phyloP scores from a whole-genome alignment of 2,888 invertebrate species.

The Macaria notata region DNA sequence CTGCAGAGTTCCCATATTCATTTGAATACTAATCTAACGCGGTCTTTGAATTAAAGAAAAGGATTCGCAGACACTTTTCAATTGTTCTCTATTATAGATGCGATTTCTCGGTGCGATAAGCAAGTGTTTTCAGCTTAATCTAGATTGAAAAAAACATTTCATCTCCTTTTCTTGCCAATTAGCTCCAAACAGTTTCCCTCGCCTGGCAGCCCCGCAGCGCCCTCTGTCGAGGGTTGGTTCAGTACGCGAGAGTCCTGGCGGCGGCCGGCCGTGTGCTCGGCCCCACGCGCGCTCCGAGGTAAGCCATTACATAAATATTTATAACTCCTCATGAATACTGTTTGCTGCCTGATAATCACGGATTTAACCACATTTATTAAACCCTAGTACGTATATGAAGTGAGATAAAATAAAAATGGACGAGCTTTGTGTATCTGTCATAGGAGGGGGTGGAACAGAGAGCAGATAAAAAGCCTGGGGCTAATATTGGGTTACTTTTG shows the following conservation, averaged over 20 bases:
- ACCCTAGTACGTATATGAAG: too few species aligned
- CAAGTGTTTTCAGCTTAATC: too few species aligned
- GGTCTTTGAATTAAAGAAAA: too few species aligned
- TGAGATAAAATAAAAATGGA: constrained; percentile 18
- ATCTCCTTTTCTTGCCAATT: too few species aligned
- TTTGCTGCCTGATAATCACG: constrained; percentile 12
- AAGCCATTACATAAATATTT: constrained; percentile 32
- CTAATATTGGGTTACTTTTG: neutral
- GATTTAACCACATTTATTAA: too few species aligned
- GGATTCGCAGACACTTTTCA: too few species aligned
- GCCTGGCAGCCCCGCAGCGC: constrained; percentile 33
- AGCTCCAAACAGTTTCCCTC: too few species aligned
- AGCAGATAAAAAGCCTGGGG: neutral
- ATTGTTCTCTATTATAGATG: too few species aligned
- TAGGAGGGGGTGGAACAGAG: constrained; percentile 10
- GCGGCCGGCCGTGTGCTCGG: constrained; percentile 48
- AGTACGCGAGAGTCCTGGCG: constrained; percentile 49
- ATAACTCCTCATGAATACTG: constrained; percentile 12
- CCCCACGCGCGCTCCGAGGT: constrained; percentile 23
- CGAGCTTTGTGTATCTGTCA: constrained; percentile 13
- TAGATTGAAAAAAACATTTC: too few species aligned
- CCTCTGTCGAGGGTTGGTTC: constrained; percentile 23
- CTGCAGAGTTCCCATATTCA: too few species aligned
- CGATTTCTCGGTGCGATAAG: too few species aligned
- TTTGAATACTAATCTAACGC: too few species aligned